phyloP scores from a whole-genome alignment of 2,888 invertebrate species.

The Scaptomyza reducta region DNA sequence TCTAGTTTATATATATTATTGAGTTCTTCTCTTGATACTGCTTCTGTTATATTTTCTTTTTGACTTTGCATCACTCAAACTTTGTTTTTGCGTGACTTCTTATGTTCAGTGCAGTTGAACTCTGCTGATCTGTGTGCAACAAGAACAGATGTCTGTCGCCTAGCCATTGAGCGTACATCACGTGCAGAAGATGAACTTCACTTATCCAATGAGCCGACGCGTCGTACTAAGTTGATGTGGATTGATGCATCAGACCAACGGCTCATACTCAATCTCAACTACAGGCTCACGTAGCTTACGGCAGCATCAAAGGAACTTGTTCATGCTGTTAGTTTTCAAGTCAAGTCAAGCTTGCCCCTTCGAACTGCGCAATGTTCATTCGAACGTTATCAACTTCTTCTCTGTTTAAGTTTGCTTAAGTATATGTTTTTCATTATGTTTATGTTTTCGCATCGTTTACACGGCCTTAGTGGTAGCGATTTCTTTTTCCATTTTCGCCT shows the following conservation, averaged over 20 bases:
- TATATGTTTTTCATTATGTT: conserved; percentile 73
- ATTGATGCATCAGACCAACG: conserved; percentile 49
- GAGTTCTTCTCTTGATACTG: conserved; percentile 38
- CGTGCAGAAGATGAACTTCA: conserved; percentile 67
- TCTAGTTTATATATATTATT: conserved; percentile 48
- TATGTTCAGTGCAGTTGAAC: background rate
- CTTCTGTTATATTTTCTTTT: conserved; percentile 18
- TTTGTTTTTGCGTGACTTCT: background rate
- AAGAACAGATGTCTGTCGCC: background rate
- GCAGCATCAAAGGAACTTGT: conserved; percentile 61
- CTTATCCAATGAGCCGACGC: conserved; percentile 65
- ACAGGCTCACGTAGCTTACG: conserved; percentile 59
- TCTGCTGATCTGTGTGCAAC: conserved; percentile 3
- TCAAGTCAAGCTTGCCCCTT: conserved; percentile 1
- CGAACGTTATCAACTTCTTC: conserved; percentile 56
- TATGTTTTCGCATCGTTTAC: conserved; percentile 71
- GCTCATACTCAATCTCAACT: conserved; percentile 46
- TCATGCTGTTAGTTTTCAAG: conserved; percentile 33
- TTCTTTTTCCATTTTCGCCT: background rate
- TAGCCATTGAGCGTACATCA: conserved; percentile 42
- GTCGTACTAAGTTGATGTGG: conserved; percentile 58
- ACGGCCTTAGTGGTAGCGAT: conserved; percentile 32
- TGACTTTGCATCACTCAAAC: conserved; percentile 22
- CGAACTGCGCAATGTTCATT: conserved; percentile 15
- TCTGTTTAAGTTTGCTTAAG: conserved; percentile 66